Conservation (phyloP, 2,797 vertebrate genomes). For the Mareca penelope region DNA sequence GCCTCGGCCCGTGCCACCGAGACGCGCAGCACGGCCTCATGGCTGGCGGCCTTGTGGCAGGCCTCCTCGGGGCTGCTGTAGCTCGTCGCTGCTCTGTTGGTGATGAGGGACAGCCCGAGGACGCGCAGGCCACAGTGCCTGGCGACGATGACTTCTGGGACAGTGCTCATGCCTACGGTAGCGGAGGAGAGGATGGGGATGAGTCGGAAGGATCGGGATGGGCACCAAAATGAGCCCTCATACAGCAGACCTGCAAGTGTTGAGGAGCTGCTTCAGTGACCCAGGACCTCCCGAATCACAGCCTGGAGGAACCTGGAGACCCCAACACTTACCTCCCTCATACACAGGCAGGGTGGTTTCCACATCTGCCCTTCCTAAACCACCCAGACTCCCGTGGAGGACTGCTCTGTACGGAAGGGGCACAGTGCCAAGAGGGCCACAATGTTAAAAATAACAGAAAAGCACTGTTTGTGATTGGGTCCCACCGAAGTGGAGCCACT, state of each 20-base stretch:
- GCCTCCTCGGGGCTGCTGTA: slow-evolving; percentile 77
- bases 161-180: slow-evolving; percentile 86
- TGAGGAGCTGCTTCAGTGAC: neutral
- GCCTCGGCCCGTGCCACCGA: neutral
- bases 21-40: slow-evolving; percentile 78
- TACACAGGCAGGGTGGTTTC: neutral
- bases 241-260: accelerated
- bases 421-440: neutral
- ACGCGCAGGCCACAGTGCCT: slow-evolving; percentile 86
- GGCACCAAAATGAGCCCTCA: neutral
- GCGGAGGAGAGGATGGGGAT: neutral
- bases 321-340: neutral
- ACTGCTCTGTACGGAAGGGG: neutral
- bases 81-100: slow-evolving; percentile 83
- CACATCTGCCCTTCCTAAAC: neutral
- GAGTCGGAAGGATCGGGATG: neutral
- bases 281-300: neutral
- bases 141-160: slow-evolving; percentile 87
- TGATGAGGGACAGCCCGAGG: slow-evolving; percentile 88
- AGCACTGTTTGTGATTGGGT: neutral
- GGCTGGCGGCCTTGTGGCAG: slow-evolving; percentile 68
- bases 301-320: neutral
- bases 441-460: neutral
- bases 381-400: neutral
- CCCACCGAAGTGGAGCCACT: neutral